A percentile compares a stretch with the other conserved stretches of the same genome.
Evolutionary conservation across 2,797 vertebrate species (phyloP).

Genomic region (Xerus rutilus): DNA sequence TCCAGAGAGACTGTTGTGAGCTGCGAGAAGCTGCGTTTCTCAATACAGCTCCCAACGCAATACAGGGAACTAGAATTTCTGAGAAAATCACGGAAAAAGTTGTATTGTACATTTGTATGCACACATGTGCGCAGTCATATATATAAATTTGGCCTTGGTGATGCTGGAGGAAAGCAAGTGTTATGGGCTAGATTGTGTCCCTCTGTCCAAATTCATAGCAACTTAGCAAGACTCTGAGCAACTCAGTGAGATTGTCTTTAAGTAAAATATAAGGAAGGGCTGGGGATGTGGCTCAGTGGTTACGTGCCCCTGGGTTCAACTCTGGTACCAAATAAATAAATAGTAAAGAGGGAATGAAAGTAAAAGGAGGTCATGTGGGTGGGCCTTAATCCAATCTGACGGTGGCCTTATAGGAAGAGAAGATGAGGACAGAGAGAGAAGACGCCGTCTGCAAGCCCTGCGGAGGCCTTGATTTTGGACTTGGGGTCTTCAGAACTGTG

Average conservation of each 20-base stretch:
- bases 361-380: not conserved
- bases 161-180: not conserved
- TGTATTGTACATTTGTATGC: rapidly evolving
- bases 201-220: not conserved
- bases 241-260: too few species aligned
- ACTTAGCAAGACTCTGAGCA: too few species aligned
- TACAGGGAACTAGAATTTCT: not conserved
- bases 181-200: not conserved
- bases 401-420: not conserved
- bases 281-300: too few species aligned
- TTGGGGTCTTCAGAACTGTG: not conserved
- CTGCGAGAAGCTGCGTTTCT: not conserved
- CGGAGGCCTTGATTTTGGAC: not conserved
- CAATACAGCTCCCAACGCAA: not conserved
- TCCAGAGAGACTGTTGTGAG: not conserved
- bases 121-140: rapidly evolving
- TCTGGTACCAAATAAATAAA: too few species aligned
- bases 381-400: not conserved
- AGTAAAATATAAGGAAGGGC: too few species aligned
- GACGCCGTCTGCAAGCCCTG: not conserved
- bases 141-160: not conserved
- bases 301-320: too few species aligned
- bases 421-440: not conserved
- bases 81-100: not conserved
- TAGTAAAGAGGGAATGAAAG: not conserved